These are phyloP conservation scores for Zaprionus davidi DNA, from an alignment of 1,140 invertebrate species.

Conservation along the genomic window DNA sequence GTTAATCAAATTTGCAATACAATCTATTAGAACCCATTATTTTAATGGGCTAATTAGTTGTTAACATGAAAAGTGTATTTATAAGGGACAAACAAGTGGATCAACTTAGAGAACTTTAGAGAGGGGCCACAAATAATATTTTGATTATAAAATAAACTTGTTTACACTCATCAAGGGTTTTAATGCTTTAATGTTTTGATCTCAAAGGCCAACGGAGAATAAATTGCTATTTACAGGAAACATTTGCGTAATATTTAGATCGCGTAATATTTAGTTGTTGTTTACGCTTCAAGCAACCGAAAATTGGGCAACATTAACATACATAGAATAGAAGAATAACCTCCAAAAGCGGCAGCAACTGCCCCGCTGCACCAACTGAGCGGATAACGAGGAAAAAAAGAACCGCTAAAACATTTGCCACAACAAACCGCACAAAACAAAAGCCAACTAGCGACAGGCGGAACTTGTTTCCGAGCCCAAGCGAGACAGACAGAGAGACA, in stretches of 20 bases:
- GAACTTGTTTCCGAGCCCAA: constrained; percentile 58
- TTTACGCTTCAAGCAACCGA: constrained; percentile 52
- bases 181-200: constrained; percentile 4
- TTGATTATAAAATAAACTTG: constrained; percentile 1
- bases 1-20: constrained; percentile 22
- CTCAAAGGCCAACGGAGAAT: not conserved
- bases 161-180: not conserved
- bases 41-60: not conserved
- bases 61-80: not conserved
- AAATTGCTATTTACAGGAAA: constrained; percentile 49
- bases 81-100: not conserved
- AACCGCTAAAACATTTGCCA: constrained; percentile 54
- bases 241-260: constrained; percentile 50
- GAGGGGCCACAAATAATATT: not conserved
- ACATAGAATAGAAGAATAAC: constrained; percentile 50
- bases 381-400: constrained; percentile 39
- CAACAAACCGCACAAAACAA: constrained; percentile 35
- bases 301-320: constrained; percentile 51
- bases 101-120: not conserved
- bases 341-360: constrained; percentile 49
- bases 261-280: constrained; percentile 39
- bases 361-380: constrained; percentile 17
- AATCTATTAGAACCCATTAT: not conserved
- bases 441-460: constrained; percentile 37
- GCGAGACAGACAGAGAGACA: constrained; percentile 30